Evolutionary conservation across 2,888 invertebrate species (phyloP).

Genomic region (Drosophila macrospina): DNA sequence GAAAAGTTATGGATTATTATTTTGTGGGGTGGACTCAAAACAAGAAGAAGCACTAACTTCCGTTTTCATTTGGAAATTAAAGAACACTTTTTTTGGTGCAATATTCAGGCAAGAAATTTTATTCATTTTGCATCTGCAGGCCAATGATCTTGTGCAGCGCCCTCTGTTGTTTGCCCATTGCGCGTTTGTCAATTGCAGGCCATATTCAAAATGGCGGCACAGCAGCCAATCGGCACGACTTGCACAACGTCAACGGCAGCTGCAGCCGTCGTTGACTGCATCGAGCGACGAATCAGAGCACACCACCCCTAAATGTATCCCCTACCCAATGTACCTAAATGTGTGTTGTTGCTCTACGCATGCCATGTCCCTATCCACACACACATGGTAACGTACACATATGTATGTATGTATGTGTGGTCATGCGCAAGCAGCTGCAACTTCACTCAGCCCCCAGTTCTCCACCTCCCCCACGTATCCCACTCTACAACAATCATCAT

Average conservation of each 20-base stretch:
- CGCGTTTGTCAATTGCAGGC: constrained; percentile 18
- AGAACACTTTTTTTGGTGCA: not conserved
- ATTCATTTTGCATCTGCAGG: too few species aligned
- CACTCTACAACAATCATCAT: constrained; percentile 26
- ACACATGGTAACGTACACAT: constrained; percentile 17
- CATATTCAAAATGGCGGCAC: constrained; percentile 56
- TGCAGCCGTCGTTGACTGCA: constrained; percentile 62
- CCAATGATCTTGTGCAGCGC: constrained; percentile 42
- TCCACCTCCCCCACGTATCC: not conserved
- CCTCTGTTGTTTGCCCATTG: constrained; percentile 30
- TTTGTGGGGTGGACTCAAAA: not conserved
- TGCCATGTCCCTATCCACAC: constrained; percentile 47
- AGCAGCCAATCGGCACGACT: constrained; percentile 62
- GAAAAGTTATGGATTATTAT: constrained; percentile 28
- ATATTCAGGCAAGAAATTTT: too few species aligned
- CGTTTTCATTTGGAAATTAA: constrained; percentile 55
- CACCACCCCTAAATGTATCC: constrained; percentile 47
- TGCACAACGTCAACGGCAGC: constrained; percentile 41
- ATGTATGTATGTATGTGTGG: constrained; percentile 50
- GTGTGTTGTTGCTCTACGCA: constrained; percentile 33
- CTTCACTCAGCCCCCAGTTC: constrained; percentile 14
- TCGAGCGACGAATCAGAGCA: constrained; percentile 68
- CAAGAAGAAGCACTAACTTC: constrained; percentile 28
- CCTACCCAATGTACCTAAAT: constrained; percentile 10
- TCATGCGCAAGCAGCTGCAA: constrained; percentile 74